Conservation (phyloP, 2,888 invertebrate species). For the Ophion ellenae region DNA sequence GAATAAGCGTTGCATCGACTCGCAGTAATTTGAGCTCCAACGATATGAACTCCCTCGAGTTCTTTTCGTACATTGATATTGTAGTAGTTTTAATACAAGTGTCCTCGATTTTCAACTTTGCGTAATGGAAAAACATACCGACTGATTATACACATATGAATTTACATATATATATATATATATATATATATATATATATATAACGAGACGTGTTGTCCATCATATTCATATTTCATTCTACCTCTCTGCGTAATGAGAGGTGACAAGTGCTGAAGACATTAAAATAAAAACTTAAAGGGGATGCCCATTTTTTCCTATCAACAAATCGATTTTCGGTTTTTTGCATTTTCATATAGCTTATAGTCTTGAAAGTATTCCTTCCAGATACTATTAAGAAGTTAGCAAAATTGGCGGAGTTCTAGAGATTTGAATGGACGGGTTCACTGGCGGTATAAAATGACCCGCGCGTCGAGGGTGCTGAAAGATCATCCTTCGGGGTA, state of each 20-base stretch:
- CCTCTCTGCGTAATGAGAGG: conserved; percentile 13
- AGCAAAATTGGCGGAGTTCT: too few relatives aligned
- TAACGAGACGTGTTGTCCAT: neutral
- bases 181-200: conserved; percentile 34
- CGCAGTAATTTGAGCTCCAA: neutral
- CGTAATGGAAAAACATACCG: conserved; percentile 23
- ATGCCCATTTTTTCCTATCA: too few relatives aligned
- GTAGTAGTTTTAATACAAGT: conserved; percentile 15
- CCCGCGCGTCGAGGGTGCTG: too few relatives aligned
- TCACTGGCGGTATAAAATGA: too few relatives aligned
- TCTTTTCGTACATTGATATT: neutral
- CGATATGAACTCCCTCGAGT: neutral
- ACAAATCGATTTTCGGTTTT: too few relatives aligned
- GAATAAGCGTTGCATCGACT: neutral
- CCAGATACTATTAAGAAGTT: too few relatives aligned
- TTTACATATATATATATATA: conserved; percentile 39
- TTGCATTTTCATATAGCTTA: too few relatives aligned
- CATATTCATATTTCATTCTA: conserved; percentile 37
- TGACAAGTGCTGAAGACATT: neutral
- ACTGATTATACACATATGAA: conserved; percentile 54
- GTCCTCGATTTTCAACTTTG: conserved; percentile 42
- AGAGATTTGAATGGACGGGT: too few relatives aligned
- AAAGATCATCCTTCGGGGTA: too few relatives aligned
- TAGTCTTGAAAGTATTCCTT: too few relatives aligned
- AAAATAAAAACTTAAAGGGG: too few relatives aligned